Base-by-base conservation (phyloP, 1,140 invertebrate species). In the Papilio polytes region DNA sequence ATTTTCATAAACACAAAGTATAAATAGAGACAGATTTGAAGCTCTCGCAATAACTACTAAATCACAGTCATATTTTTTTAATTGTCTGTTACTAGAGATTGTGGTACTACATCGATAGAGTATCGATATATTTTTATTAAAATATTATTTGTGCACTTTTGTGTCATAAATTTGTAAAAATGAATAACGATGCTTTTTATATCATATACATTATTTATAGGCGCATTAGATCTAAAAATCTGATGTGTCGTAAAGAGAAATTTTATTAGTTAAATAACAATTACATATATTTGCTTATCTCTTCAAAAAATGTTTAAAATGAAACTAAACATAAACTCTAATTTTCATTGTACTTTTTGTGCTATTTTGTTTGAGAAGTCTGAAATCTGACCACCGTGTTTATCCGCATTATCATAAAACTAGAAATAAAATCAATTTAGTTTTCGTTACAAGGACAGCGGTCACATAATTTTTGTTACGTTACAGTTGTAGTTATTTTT, bases 391-490 rank as follows among this genome's bases (percentile, higher is more conserved):
- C 26, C 3, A 4, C 12, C 63, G 26, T 36, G 46, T 76, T 0
- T 22, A 76, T 76, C 46, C 22, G 20, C 74, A 53, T 31, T 76
- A 31, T 31, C 63, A 70, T 76, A 76, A 76, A 76, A 78, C 77
- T 44, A n/a, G n/a, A 66, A 78, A 78, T 66, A 78, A 78, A 78
- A 66, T 66, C 56, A 44, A 66, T 78, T 66, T 46, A 2, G 77
- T 78, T 78, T 46, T n/a, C n/a, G 26, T 63, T 78, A 66, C 77
- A 78, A 78, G 77, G 77, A 78, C 77, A 63, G 36, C n/a, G 59
- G 56, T 66, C 53, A 66, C 77, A 66, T 78, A 48, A 78, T 44
- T 66, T 78, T 12, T 41, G 22, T 78, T 41, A 78, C 53, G 26
- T 26, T 78, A 31, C 26, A 26, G 51, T 8, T 36, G 36, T 20